These are phyloP conservation scores for Patella vulgata DNA, from an alignment of 1,140 invertebrate genomes.

Conservation along the genomic window DNA sequence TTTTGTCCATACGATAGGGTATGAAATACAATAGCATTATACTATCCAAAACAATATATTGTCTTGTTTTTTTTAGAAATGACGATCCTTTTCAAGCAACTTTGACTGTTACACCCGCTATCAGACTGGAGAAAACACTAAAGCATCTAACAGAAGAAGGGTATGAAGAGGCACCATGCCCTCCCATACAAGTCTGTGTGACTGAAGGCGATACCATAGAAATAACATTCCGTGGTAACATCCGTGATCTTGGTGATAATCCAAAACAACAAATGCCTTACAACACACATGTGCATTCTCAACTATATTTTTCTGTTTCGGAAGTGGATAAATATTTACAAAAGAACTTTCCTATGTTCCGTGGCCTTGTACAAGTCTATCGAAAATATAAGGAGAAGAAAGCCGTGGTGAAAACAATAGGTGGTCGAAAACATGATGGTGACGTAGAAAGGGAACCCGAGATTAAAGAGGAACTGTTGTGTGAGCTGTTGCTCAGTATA, in stretches of 20 bases:
- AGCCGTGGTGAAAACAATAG: slow-evolving; percentile 13
- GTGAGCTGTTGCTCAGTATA: slow-evolving; percentile 51
- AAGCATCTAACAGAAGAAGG: slow-evolving; percentile 44
- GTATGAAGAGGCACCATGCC: slow-evolving; percentile 52
- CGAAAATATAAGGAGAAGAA: slow-evolving; percentile 29
- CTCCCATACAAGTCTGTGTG: slow-evolving; percentile 32
- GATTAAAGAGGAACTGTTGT: slow-evolving; percentile 40
- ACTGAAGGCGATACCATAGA: slow-evolving; percentile 56
- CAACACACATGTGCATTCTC: slow-evolving; percentile 51
- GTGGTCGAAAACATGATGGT: slow-evolving; percentile 23
- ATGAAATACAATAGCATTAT: too few species aligned
- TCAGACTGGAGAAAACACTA: slow-evolving; percentile 31
- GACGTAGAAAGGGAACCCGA: slow-evolving; percentile 27
- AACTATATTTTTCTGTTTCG: slow-evolving; percentile 34
- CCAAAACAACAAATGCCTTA: slow-evolving; percentile 31
- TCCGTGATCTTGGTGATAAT: slow-evolving; percentile 36
- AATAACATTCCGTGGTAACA: slow-evolving; percentile 55
- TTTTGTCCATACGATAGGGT: too few species aligned
- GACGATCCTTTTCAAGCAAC: slow-evolving; percentile 48
- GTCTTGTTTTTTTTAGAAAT: slow-evolving; percentile 34
- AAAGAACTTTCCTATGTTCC: slow-evolving; percentile 53
- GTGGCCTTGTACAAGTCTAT: slow-evolving; percentile 43
- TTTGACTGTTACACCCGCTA: slow-evolving; percentile 38
- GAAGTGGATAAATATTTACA: slow-evolving; percentile 59
- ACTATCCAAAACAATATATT: too few species aligned